These are phyloP conservation scores for Colistium nudipinnis DNA, from an alignment of 2,113 vertebrate genomes.

Conservation along the genomic window DNA sequence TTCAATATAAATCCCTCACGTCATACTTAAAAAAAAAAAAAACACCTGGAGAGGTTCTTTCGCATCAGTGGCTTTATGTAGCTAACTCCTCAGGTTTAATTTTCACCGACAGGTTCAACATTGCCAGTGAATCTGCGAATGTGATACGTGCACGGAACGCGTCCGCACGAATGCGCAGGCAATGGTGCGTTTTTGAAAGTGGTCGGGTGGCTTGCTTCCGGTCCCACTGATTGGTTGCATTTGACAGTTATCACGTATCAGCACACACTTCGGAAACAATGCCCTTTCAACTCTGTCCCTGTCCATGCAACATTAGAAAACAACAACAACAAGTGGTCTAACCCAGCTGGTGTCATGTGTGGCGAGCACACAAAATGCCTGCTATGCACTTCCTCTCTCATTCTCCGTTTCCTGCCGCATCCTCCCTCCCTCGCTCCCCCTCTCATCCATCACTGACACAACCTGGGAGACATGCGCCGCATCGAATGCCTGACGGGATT, in stretches of 20 bases:
- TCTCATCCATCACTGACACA: constrained; percentile 77
- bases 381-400: constrained; percentile 37
- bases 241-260: not conserved
- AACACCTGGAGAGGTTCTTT: not conserved
- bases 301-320: too few species aligned
- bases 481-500: constrained; percentile 73
- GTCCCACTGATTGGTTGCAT: not conserved
- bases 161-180: not conserved
- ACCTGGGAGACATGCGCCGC: constrained; percentile 62
- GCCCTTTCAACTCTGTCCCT: too few species aligned
- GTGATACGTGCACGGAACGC: not conserved
- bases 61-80: not conserved
- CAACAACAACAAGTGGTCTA: not conserved
- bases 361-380: constrained; percentile 49
- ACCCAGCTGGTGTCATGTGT: constrained; percentile 20
- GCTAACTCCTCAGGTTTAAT: not conserved
- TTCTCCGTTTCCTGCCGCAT: constrained; percentile 19
- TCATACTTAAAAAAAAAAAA: too few species aligned
- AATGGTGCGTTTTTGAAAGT: constrained; percentile 9
- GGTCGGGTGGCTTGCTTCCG: not conserved
- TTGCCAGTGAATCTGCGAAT: too few species aligned
- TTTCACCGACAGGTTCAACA: too few species aligned
- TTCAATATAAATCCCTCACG: not conserved
- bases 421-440: constrained; percentile 37
- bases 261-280: too few species aligned